Base-by-base conservation (phyloP, 35 echinoderm and acorn worm genomes). In the Acanthaster planci region DNA sequence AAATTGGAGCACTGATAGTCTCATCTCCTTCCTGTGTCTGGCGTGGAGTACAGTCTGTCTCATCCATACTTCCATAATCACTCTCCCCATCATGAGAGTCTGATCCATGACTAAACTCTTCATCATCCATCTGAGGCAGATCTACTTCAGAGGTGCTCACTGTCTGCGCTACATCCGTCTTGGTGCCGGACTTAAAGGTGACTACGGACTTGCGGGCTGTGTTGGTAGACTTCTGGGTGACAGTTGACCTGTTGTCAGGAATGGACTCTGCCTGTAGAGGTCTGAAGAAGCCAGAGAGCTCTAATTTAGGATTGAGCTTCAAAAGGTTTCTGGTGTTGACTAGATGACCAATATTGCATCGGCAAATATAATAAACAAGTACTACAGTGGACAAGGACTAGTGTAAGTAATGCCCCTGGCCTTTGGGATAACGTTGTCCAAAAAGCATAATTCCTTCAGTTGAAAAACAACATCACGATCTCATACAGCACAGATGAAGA, bases 31-130 rank as follows among this genome's bases (percentile, higher is more conserved):
- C 64, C 34, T 26, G 14, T 27, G 7, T 72, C 64, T 72, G 26
- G 2, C 30, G 21, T 31, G 64, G 21, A 72, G 22, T 72, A 29
- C 22, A 72, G 64, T 72, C 64, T 26, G 64, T 72, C 23, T 72
- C 64, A 72, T 72, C 64, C 64, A 72, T 72, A 29, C 64, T 72
- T 31, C 64, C 64, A 29, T 72, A 72, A 34, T 72, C 64, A 72
- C 64, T 72, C 8, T 7, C 64, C 26, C 64, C 64, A 72, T 72
- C 64, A 29, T 30, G 64, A 29, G 64, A 72, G 64, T 72, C 64
- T 0, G 64, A 72, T 29, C 64, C 64, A 14, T 14, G 64, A 72
- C 64, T 72, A 72, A 26, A 72, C 14, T 26, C 26, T 12, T 72
- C 64, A 31, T 72, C 64, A 29, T 72, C 64, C 64, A 72, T 19